phyloP scores from a whole-genome alignment of 2,888 invertebrate genomes.

The Troides oblongomaculatus region DNA sequence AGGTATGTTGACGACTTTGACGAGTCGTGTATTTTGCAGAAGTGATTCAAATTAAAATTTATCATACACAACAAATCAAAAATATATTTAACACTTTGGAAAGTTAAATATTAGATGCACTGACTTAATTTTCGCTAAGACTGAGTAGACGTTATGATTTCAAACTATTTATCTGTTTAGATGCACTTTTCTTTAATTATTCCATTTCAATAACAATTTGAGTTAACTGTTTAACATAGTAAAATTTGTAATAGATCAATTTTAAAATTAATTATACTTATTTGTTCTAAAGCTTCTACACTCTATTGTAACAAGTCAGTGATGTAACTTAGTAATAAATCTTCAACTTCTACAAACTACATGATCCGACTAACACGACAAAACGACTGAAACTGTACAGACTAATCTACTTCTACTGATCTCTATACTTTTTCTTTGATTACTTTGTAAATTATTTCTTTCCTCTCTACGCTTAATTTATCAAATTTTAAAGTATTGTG shows the following conservation, averaged over 20 bases:
- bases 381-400: constrained; percentile 30
- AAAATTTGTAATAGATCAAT: background rate
- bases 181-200: background rate
- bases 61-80: background rate
- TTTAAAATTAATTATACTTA: background rate
- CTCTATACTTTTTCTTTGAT: constrained; percentile 20
- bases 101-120: background rate
- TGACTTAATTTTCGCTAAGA: background rate
- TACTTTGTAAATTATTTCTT: constrained; percentile 5
- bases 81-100: background rate
- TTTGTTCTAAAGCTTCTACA: background rate
- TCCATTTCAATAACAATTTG: background rate
- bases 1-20: constrained; percentile 41
- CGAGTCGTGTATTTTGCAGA: constrained; percentile 31
- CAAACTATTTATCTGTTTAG: background rate
- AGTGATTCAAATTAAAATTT: background rate
- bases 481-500: constrained; percentile 4
- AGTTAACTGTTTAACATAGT: no score
- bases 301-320: background rate
- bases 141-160: background rate
- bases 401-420: constrained; percentile 16
- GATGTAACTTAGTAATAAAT: background rate
- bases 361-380: constrained; percentile 24
- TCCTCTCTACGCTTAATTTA: background rate
- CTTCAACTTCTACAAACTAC: constrained; percentile 24